Conservation (phyloP, 1,140 invertebrate species). For the Neodiprion lecontei region DNA sequence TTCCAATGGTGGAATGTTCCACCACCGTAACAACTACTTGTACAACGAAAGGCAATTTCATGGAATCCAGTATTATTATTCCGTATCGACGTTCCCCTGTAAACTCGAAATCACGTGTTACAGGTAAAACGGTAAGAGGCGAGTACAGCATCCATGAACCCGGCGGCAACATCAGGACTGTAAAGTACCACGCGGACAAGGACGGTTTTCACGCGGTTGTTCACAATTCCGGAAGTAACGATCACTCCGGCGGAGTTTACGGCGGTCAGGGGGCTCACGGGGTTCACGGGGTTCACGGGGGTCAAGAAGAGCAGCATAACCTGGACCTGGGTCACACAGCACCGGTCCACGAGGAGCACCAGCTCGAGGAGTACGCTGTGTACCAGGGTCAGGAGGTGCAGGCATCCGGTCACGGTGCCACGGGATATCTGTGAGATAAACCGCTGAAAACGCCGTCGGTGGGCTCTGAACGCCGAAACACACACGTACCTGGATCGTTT, state of each 20-base stretch:
- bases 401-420: neutral
- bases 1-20: too few relatives aligned
- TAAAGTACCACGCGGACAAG: conserved; percentile 79
- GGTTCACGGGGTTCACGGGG: conserved; percentile 20
- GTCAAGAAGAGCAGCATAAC: neutral
- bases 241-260: conserved; percentile 43
- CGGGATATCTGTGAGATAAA: conserved; percentile 20
- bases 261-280: conserved; percentile 21
- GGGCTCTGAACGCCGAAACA: neutral
- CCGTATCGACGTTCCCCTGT: too few relatives aligned
- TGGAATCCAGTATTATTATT: too few relatives aligned
- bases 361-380: conserved; percentile 27
- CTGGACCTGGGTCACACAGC: neutral
- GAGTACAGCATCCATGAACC: conserved; percentile 79
- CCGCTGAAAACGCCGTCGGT: neutral
- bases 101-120: neutral
- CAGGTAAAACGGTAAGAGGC: conserved; percentile 62
- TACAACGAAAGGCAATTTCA: too few relatives aligned
- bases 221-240: conserved; percentile 68
- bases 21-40: too few relatives aligned
- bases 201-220: conserved; percentile 79
- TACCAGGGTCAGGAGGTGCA: neutral
- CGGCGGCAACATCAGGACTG: conserved; percentile 76
- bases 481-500: neutral
- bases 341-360: neutral